Base-by-base conservation (phyloP, 2,888 invertebrate genomes). In the Poecilus cupreus region DNA sequence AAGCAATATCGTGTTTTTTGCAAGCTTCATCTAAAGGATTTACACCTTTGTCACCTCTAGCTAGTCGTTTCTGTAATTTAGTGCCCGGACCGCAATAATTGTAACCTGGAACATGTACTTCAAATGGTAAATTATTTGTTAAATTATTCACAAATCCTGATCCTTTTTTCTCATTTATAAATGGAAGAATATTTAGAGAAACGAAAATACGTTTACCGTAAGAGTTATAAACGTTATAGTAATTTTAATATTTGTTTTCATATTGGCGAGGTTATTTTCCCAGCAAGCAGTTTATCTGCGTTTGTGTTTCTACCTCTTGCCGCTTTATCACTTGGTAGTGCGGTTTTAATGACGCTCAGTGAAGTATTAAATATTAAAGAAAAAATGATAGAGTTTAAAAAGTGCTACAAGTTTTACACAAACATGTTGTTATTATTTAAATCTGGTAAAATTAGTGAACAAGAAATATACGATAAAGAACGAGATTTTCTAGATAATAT, bases 21-120 rank as follows among this genome's bases (percentile, higher is more conserved):
- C 5, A 26, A 26, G 57, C 49, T 49, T 18, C 49, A 18, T 49
- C 10, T 18, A 49, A 49, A 49, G 49, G 49, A 49, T 49, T 26
- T 26, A 26, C 5, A 3, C 26, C 26, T 26, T 5, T 26, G 26
- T 26, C 26, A 26, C 26, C 26, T 26, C 26, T 26, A 26, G 26
- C 26, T 26, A 26, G 5, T 26, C 26, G 26, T 20, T 70, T 82
- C 82, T 20, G 3, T 57, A 84, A 81, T 26, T 60, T 77, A 2
- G 81, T 83, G 1, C 81, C 78, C 3, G 81, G 82, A 11, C 82
- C 82, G 13, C 83, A 83, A 54, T 78, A 83, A 46, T 83, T 49
- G 78, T 83, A 83, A 4, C 82, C 80, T 2, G 82, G 82, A n/a
- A 82, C 11, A 70, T 83, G 82, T 2, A 82, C 46, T 24, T 83